Base-by-base conservation (phyloP, 2,113 vertebrate species). In the Bubo scandiacus region DNA sequence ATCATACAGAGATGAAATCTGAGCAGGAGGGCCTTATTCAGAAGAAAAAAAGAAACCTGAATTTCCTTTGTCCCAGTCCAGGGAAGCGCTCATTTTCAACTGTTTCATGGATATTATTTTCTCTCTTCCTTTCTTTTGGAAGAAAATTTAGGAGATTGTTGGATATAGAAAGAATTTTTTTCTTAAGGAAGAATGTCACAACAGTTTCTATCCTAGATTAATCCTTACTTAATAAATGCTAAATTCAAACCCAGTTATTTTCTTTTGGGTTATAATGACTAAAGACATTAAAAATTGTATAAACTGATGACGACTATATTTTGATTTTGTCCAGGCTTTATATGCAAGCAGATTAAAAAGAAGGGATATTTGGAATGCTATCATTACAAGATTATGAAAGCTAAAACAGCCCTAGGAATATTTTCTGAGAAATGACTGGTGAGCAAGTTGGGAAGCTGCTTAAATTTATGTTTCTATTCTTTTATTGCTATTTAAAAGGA, bases 1-100 rank as follows among this genome's bases (percentile, higher is more conserved):
- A 96, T 89, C 77, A 87, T 58, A 61, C 40, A 16, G 18, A 89
- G 57, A 94, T 65, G 72, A 92, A 93, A 95, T 51, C 78, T 45
- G 73, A 95, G 80, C 80, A 38, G 40, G 36, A 94, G 5, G 43
- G 49, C 45, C 63, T 70, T 81, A 74, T 23, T 74, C 5, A 2
- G 62, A n/a, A n/a, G 6, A 57, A 57, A 67, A 66, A 59, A 49
- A 49, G 7, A 36, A 51, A 47, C 34, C 27, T 43, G 25, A 17
- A 80, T 83, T 94, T 83, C 55, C 55, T 94, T 95, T 81, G 77
- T 87, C 49, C 58, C 66, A 49, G 23, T 30, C 21, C 43, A 68
- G 32, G 20, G 29, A 88, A 82, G 15, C 0, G 0, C 21, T 68
- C 12, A 34, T 66, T 95, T 78, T 32, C 63, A 91, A 75, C 11